These are phyloP conservation scores for Strix aluco DNA, from an alignment of 2,113 vertebrate genomes.

Conservation along the genomic window DNA sequence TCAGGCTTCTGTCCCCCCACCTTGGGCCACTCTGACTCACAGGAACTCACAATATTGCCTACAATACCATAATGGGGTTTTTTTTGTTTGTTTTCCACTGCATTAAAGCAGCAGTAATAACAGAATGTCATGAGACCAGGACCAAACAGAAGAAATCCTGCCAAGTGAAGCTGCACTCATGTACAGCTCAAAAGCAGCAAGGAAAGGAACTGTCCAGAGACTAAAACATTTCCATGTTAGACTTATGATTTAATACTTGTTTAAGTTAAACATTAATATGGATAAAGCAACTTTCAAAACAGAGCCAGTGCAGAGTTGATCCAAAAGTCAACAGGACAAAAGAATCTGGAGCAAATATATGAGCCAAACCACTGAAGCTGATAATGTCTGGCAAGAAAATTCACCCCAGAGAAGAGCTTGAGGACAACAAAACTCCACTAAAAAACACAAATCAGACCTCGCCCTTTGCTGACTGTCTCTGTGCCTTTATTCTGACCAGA, in stretches of 20 bases:
- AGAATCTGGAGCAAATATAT: conserved; percentile 57
- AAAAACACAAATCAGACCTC: conserved; percentile 2
- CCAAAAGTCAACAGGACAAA: conserved; percentile 71
- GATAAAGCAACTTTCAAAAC: conserved; percentile 52
- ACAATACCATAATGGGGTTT: neutral
- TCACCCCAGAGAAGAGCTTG: neutral
- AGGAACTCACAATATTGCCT: neutral
- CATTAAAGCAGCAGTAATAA: conserved; percentile 29
- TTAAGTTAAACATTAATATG: conserved; percentile 67
- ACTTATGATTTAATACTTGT: conserved; percentile 56
- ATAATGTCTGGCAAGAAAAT: conserved; percentile 61
- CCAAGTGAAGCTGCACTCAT: conserved; percentile 14
- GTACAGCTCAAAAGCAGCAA: conserved; percentile 18
- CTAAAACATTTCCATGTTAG: conserved; percentile 28
- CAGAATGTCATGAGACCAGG: neutral
- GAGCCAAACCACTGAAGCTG: conserved; percentile 56
- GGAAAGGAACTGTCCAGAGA: conserved; percentile 36
- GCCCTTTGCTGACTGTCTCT: conserved; percentile 11
- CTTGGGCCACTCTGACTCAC: neutral
- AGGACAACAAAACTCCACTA: conserved; percentile 24
- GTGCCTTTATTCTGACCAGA: conserved; percentile 44
- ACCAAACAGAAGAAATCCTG: neutral
- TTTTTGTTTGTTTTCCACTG: neutral
- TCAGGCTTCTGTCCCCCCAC: neutral
- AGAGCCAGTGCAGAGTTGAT: conserved; percentile 67